Base-by-base conservation (phyloP, 2,888 invertebrate species). In the Tineola bisselliella region DNA sequence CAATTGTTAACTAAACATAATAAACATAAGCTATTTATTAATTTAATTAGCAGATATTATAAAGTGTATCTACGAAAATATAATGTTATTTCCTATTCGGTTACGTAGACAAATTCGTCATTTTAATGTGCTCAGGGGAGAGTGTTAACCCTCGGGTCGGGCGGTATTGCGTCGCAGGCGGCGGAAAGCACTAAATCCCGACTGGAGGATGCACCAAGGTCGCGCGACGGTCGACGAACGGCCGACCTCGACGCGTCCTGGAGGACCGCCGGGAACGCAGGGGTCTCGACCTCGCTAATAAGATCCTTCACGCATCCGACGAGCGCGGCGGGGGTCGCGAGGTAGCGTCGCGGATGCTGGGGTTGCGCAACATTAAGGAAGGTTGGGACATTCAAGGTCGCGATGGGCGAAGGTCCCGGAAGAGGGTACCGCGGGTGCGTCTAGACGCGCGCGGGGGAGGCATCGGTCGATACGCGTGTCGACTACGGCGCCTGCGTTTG, bases 311-410 rank as follows among this genome's bases (percentile, higher is more conserved):
- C 38, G 38, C 48, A 18, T 48, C 48, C 48, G 8, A n/a, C 17
- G 48, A 48, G 18, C 17, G 48, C 17, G 48, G 48, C 18, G 48
- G 48, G 44, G 48, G 18, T 48, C 18, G 48, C 48, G 66, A 64
- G 66, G 62, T 68, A 18, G 58, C 44, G 44, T n/a, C 48, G 15
- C 17, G 70, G 67, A 65, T 69, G 67, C 66, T 69, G 70, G 71
- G 69, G 73, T 81, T 79, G 75, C 77, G 78, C 74, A 77, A 79
- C 79, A 79, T 84, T 84, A 84, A 75, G 80, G 78, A 82, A 84
- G 84, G 86, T 84, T 83, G 81, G 75, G 74, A 74, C 79, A 82
- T 86, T 87, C 86, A 87, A 87, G 86, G 86, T 87, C 86, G 81
- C 75, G 66, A 70, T 76, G 75, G 76, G 74, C 80, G 76, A 81